Conservation (phyloP, 2,113 vertebrate genomes). For the Thymallus thymallus region DNA sequence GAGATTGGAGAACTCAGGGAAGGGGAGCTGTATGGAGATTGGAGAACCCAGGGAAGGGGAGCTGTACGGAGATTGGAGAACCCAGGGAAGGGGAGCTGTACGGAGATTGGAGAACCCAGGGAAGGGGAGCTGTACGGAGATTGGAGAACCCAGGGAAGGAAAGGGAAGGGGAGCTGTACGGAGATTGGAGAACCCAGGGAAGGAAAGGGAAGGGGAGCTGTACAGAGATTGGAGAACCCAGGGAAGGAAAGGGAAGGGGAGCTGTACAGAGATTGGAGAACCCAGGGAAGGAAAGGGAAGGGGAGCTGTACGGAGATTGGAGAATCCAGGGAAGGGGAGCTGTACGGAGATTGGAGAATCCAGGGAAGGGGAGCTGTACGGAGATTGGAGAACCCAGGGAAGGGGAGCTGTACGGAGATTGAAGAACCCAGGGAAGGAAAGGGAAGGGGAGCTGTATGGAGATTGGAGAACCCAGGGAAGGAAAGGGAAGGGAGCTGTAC, state of each 20-base stretch:
- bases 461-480: no score
- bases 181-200: no score
- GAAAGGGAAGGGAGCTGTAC: slow-evolving; percentile 30
- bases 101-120: slow-evolving; percentile 23
- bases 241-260: slow-evolving; percentile 38
- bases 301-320: slow-evolving; percentile 28
- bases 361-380: slow-evolving; percentile 27
- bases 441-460: slow-evolving; percentile 23
- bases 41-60: slow-evolving; percentile 37
- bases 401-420: slow-evolving; percentile 25
- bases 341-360: slow-evolving; percentile 18
- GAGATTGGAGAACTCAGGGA: slow-evolving; percentile 28
- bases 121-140: slow-evolving; percentile 25
- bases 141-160: no score
- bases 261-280: slow-evolving; percentile 1
- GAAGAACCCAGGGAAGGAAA: no score
- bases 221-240: no score
- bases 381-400: slow-evolving; percentile 28
- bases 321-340: slow-evolving; percentile 36
- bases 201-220: slow-evolving; percentile 36
- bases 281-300: slow-evolving; percentile 36
- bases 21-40: slow-evolving; percentile 26
- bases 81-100: slow-evolving; percentile 30
- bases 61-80: slow-evolving; percentile 23
- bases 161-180: slow-evolving; percentile 28